A percentile compares a stretch with the other conserved stretches of the same genome.
Conservation (phyloP, 2,113 vertebrate genomes). For the zebrafish (Danio rerio) region DNA sequence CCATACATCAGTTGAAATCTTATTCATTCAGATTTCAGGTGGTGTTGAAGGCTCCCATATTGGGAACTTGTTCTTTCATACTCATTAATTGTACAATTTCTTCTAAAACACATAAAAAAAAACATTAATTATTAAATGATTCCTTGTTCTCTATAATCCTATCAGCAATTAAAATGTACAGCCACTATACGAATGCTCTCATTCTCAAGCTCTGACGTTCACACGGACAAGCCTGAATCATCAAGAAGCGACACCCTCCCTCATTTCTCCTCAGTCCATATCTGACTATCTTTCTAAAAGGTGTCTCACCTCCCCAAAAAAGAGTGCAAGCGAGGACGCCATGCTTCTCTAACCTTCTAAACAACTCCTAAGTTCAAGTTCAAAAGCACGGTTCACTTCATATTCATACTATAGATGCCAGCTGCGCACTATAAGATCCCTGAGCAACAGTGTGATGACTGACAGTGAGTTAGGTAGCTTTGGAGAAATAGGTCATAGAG, state of each 20-base stretch:
- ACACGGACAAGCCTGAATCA: conserved; percentile 27
- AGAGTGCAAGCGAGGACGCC: conserved; percentile 4
- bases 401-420: conserved; percentile 61
- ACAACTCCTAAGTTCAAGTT: not conserved
- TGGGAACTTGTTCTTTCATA: too few species aligned
- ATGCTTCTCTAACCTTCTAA: not conserved
- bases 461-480: conserved; percentile 79
- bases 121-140: too few species aligned
- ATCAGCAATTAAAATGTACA: not conserved
- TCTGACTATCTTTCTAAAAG: conserved; percentile 17
- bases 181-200: not conserved
- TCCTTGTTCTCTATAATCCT: too few species aligned
- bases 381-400: conserved; percentile 60
- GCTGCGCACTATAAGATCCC: conserved; percentile 62
- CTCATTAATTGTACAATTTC: too few species aligned
- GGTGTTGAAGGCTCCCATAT: too few species aligned
- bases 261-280: not conserved
- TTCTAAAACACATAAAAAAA: too few species aligned
- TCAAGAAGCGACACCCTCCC: conserved; percentile 7
- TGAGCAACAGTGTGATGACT: conserved; percentile 71
- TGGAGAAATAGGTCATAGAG: conserved; percentile 83
- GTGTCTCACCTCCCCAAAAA: conserved; percentile 29
- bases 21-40: too few species aligned
- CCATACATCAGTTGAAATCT: too few species aligned
- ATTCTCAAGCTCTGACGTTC: conserved; percentile 17